These are phyloP conservation scores for Diarsia dahlii DNA, from an alignment of 2,888 invertebrate species.

Conservation along the genomic window DNA sequence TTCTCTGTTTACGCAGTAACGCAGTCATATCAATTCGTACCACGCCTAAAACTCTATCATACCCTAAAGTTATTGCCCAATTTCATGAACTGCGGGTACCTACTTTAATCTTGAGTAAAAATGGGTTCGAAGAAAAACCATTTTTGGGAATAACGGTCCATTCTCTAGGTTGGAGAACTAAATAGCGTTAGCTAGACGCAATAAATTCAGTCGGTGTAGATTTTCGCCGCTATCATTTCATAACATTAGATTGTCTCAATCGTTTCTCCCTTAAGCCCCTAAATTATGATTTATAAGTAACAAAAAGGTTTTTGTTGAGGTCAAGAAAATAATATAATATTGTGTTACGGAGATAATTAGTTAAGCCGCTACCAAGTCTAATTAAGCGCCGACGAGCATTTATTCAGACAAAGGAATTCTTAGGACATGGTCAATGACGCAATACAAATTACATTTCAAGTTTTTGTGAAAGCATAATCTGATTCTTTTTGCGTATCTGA, in stretches of 20 bases:
- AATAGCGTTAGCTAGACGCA: slow-evolving; percentile 25
- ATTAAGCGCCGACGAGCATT: slow-evolving; percentile 55
- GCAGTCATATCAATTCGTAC: slow-evolving; percentile 57
- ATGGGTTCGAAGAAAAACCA: slow-evolving; percentile 60
- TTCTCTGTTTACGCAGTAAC: slow-evolving; percentile 43
- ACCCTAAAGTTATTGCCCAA: slow-evolving; percentile 62
- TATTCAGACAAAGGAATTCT: slow-evolving; percentile 39
- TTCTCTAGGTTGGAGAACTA: slow-evolving; percentile 33
- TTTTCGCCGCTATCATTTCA: slow-evolving; percentile 43
- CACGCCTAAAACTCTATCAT: slow-evolving; percentile 63
- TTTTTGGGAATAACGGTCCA: slow-evolving; percentile 56
- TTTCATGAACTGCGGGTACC: slow-evolving; percentile 63
- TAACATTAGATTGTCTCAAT: slow-evolving; percentile 54
- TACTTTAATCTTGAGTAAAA: slow-evolving; percentile 65
- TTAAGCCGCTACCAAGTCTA: slow-evolving; percentile 55
- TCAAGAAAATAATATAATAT: slow-evolving; percentile 54
- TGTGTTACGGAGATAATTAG: slow-evolving; percentile 62
- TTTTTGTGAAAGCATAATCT: slow-evolving; percentile 30
- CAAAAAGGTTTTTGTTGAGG: slow-evolving; percentile 52
- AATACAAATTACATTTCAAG: slow-evolving; percentile 20
- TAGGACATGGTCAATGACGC: slow-evolving; percentile 11
- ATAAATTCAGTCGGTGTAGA: slow-evolving; percentile 47
- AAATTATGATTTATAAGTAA: slow-evolving; percentile 60
- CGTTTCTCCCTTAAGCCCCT: slow-evolving; percentile 40
- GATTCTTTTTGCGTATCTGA: neutral